Evolutionary conservation across 2,113 vertebrate species (phyloP).

Genomic region (Seriola dumerili): DNA sequence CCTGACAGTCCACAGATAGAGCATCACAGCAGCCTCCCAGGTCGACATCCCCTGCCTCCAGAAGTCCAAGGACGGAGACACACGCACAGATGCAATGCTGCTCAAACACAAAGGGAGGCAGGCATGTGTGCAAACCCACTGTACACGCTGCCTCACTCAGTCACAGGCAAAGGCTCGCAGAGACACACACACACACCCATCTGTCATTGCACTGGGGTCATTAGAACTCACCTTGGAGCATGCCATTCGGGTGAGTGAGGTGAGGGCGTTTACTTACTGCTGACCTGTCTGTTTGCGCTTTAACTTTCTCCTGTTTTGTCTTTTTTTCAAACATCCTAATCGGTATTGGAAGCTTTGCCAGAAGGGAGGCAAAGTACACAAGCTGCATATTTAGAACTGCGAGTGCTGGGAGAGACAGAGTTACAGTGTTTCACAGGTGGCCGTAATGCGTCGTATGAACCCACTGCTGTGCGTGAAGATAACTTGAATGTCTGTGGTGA

Average conservation of each 20-base stretch:
- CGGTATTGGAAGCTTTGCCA: conserved; percentile 60
- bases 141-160: conserved; percentile 8
- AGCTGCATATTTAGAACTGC: conserved; percentile 50
- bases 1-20: conserved; percentile 52
- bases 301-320: conserved; percentile 63
- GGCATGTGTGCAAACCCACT: conserved; percentile 25
- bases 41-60: conserved; percentile 42
- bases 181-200: conserved; percentile 56
- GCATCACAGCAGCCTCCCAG: conserved; percentile 48
- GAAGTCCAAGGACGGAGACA: conserved; percentile 67
- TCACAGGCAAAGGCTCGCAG: conserved; percentile 39
- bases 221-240: conserved; percentile 74
- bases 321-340: conserved; percentile 68
- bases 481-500: background rate
- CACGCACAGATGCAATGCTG: conserved; percentile 41
- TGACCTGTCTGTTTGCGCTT: conserved; percentile 67
- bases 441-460: conserved; percentile 8
- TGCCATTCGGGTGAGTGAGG: conserved; percentile 65
- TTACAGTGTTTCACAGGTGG: conserved; percentile 60
- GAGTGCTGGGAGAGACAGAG: conserved; percentile 26
- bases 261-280: conserved; percentile 66
- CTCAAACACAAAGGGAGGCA: conserved; percentile 48
- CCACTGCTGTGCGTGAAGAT: background rate
- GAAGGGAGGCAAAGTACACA: conserved; percentile 68
- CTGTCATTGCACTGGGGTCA: conserved; percentile 64